phyloP scores from a whole-genome alignment of 2,797 vertebrate species.

The Phyllotis vaccarum region DNA sequence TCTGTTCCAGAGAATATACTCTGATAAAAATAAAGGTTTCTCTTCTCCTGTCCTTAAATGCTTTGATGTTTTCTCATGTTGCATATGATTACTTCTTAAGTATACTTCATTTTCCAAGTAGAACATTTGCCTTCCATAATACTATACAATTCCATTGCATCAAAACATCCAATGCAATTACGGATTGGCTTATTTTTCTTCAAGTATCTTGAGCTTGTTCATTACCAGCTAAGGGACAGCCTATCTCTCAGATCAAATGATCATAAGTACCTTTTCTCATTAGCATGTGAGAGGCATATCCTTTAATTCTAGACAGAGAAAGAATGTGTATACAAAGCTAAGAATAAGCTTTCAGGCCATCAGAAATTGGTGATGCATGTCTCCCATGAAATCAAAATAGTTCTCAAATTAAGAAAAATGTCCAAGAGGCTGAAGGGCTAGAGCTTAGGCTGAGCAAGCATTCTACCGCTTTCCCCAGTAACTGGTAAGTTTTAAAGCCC shows the following conservation, averaged over 20 bases:
- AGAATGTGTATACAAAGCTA: neutral
- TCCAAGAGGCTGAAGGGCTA: neutral
- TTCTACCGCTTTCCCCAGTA: neutral
- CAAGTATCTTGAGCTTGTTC: slow-evolving; percentile 29
- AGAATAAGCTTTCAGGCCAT: neutral
- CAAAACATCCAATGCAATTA: neutral
- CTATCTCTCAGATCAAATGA: neutral
- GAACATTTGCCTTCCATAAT: slow-evolving; percentile 12
- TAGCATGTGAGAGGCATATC: neutral
- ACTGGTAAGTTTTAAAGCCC: slow-evolving; percentile 13
- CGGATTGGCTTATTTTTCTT: slow-evolving; percentile 38
- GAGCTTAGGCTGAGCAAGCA: neutral
- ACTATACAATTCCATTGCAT: neutral
- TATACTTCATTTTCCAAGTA: slow-evolving; percentile 28
- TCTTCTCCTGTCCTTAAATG: neutral
- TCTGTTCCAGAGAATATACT: neutral
- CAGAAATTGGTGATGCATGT: neutral
- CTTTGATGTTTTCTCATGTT: neutral
- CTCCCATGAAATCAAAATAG: neutral
- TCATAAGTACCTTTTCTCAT: neutral
- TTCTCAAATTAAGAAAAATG: neutral
- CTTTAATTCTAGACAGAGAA: neutral
- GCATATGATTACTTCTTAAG: neutral
- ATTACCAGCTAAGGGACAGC: neutral
- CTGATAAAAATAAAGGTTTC: neutral